Percentiles rank a stretch among this genome's conserved stretches.
Evolutionary conservation across 2,797 vertebrate genomes (phyloP).

Genomic region (Eulemur mongoz): DNA sequence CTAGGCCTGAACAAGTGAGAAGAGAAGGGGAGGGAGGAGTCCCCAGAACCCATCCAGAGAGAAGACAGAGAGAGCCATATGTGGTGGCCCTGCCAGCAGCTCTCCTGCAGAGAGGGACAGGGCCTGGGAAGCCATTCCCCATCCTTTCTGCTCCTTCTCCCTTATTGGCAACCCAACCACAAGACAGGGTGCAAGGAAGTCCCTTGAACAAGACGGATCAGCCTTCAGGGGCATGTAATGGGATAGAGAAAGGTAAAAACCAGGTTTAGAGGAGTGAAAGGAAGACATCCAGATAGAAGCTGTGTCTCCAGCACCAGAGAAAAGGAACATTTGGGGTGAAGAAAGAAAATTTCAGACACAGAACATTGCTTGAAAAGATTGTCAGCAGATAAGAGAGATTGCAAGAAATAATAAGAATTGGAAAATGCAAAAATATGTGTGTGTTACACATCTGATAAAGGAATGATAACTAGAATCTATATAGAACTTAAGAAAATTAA

Average conservation of each 20-base stretch:
- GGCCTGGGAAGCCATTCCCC: not conserved
- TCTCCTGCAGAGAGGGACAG: not conserved
- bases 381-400: not conserved
- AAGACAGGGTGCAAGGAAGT: not conserved
- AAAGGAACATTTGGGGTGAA: not conserved
- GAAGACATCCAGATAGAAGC: not conserved
- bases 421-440: too few relatives aligned
- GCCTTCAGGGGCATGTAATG: not conserved
- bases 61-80: too few relatives aligned
- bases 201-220: not conserved
- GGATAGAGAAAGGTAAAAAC: not conserved
- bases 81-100: not conserved
- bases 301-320: not conserved
- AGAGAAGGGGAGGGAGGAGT: not conserved
- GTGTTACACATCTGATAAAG: too few relatives aligned
- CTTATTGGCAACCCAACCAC: rapidly evolving
- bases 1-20: not conserved
- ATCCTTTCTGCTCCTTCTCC: not conserved
- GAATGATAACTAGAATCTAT: too few relatives aligned
- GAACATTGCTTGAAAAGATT: not conserved
- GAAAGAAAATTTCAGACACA: not conserved
- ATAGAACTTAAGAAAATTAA: too few relatives aligned
- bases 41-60: not conserved
- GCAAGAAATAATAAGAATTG: not conserved
- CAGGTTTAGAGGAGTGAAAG: not conserved